A percentile compares a stretch with the other conserved stretches of the same genome.
These are phyloP conservation scores for Drosophila tripunctata DNA, from an alignment of 2,888 invertebrate species.

Conservation along the genomic window DNA sequence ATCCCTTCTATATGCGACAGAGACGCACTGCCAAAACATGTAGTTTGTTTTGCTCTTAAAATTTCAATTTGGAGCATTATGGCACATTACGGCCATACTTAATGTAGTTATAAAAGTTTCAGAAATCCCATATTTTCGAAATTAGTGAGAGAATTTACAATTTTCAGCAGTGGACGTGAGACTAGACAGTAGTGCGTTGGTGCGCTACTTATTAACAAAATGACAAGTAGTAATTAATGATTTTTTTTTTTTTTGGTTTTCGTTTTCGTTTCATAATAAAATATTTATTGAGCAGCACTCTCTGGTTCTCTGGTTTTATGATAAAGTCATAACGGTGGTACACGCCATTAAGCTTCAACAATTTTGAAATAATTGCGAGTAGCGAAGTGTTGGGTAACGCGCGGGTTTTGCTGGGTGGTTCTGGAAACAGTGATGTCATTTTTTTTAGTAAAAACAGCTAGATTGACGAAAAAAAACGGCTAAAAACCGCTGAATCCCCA, in stretches of 20 bases:
- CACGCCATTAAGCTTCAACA: constrained; percentile 53
- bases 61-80: constrained; percentile 74
- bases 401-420: not conserved
- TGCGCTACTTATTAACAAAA: constrained; percentile 44
- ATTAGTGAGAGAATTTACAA: constrained; percentile 17
- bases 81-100: constrained; percentile 62
- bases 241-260: constrained; percentile 43
- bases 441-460: too few relatives aligned
- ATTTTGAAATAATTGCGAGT: constrained; percentile 32
- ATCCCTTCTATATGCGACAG: not conserved
- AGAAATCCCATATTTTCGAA: constrained; percentile 20
- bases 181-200: too few relatives aligned
- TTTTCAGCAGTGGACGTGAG: constrained; percentile 23
- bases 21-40: not conserved
- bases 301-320: constrained; percentile 27
- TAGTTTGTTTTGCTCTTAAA: constrained; percentile 61
- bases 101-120: constrained; percentile 76
- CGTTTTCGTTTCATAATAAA: constrained; percentile 63
- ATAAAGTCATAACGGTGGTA: constrained; percentile 31
- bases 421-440: too few relatives aligned
- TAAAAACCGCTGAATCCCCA: too few relatives aligned
- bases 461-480: too few relatives aligned
- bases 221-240: constrained; percentile 62
- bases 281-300: constrained; percentile 69
- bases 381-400: not conserved